Conservation (phyloP, 2,888 invertebrate genomes). For the Polyploca ridens region DNA sequence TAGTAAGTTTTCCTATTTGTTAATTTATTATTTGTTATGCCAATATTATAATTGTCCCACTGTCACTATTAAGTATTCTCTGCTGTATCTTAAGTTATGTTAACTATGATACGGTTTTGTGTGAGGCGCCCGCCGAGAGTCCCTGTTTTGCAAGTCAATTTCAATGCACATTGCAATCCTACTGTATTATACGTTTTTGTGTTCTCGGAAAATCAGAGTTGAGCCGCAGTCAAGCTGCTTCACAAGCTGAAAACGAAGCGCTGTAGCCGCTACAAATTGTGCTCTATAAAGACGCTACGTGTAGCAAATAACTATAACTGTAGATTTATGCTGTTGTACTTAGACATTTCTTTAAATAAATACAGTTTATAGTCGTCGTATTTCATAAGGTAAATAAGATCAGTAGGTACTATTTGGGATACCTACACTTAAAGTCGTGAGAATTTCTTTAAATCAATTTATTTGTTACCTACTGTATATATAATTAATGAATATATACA, state of each 20-base stretch:
- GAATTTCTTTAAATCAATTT: neutral
- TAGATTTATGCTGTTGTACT: too few species aligned
- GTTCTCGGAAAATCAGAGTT: slow-evolving; percentile 17
- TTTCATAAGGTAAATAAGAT: too few species aligned
- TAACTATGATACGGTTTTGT: slow-evolving; percentile 1
- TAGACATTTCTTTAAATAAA: too few species aligned
- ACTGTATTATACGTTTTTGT: slow-evolving; percentile 36
- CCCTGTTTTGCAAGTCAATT: slow-evolving; percentile 65
- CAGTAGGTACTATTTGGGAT: too few species aligned
- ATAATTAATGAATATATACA: neutral
- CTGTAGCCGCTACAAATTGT: neutral
- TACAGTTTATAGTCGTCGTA: too few species aligned
- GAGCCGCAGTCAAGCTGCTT: slow-evolving; percentile 20
- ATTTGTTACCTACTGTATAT: neutral
- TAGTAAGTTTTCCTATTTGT: too few species aligned
- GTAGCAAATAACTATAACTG: too few species aligned
- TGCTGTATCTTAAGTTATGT: slow-evolving; percentile 1
- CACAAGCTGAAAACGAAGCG: slow-evolving; percentile 12
- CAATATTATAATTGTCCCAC: neutral
- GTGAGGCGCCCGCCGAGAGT: slow-evolving; percentile 21
- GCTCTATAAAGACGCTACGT: neutral
- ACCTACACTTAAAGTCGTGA: too few species aligned
- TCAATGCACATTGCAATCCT: slow-evolving; percentile 42
- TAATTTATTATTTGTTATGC: neutral
- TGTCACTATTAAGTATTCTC: too few species aligned